Evolutionary conservation across 2,888 invertebrate genomes (phyloP), one percentile per base, ranked within the genome.

Genomic region (Megamerina dolium): DNA sequence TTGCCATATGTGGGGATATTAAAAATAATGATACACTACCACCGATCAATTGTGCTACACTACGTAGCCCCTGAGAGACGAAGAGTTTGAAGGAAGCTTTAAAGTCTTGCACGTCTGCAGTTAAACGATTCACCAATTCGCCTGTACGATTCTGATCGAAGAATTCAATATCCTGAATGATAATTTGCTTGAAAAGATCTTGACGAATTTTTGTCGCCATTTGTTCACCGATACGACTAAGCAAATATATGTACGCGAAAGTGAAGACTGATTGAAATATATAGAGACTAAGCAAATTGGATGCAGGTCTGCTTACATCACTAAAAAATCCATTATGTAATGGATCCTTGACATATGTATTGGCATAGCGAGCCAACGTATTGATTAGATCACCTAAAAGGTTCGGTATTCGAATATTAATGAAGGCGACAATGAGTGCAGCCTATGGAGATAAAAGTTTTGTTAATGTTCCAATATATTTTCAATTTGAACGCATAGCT

Each of bases 31-130:
- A 72, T 16, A 71, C 58, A 8, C 62, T 59, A 31, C 72, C 73
- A 13, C 72, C 72, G 2, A 77, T 61, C 49, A 93, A 86, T 78
- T 95, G 95, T 0, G 94, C 86, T 4, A 78, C 70, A 35, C 92
- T 90, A 44, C 92, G 76, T 21, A 97, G 70, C 1, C 96, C 96
- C 59, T 94, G 94, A 1, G 95, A 89, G 34, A 97, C 82, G 18
- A 87, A 87, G 60, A 87, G 82, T 67, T 97, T 97, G 65, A 97
- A 96, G 2, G 90, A 87, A 57, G 94, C 92, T 73, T 97, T 97
- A 67, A 97, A 96, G 63, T 96, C 95, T 68, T 97, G 95, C 8
- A 96, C 84, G 73, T 97, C 96, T 34, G 86, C 81, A 19, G 94
- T 94, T 49, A 96, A 73, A 57, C 92, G 83, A 68, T 91, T 92